These are phyloP conservation scores for Peromyscus aztecus DNA, from an alignment of 2,797 vertebrate genomes.

Conservation along the genomic window DNA sequence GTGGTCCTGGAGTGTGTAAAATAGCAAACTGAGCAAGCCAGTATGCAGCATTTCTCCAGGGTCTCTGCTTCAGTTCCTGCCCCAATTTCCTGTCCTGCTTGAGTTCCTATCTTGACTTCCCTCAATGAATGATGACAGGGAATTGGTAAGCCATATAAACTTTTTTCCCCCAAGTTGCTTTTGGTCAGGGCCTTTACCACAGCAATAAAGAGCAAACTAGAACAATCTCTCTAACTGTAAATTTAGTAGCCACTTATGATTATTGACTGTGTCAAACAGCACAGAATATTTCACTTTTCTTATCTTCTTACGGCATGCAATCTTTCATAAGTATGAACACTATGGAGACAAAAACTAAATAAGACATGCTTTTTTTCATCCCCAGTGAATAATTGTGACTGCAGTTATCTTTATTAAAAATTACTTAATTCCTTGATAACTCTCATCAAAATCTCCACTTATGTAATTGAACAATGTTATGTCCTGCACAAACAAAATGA, in stretches of 20 bases:
- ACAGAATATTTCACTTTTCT: not conserved
- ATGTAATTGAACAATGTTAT: conserved; percentile 33
- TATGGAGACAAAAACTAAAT: not conserved
- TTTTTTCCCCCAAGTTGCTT: not conserved
- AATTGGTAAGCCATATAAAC: not conserved
- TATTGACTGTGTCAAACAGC: not conserved
- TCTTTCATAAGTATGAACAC: not conserved
- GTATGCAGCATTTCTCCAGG: not conserved
- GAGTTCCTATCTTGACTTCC: not conserved
- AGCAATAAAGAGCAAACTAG: not conserved
- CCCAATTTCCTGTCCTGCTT: not conserved
- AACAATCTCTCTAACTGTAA: not conserved
- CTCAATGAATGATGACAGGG: not conserved
- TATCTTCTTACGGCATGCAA: not conserved
- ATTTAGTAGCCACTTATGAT: not conserved
- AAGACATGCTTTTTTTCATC: not conserved
- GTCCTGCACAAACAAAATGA: conserved; percentile 37
- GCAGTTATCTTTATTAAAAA: not conserved
- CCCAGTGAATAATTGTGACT: not conserved
- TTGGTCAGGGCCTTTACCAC: not conserved
- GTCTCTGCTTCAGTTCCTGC: not conserved
- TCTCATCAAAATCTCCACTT: not conserved
- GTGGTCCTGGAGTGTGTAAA: not conserved
- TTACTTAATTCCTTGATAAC: not conserved
- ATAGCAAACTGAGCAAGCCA: not conserved